Conservation (phyloP, 2,888 invertebrate species). For the Limenitis camilla region DNA sequence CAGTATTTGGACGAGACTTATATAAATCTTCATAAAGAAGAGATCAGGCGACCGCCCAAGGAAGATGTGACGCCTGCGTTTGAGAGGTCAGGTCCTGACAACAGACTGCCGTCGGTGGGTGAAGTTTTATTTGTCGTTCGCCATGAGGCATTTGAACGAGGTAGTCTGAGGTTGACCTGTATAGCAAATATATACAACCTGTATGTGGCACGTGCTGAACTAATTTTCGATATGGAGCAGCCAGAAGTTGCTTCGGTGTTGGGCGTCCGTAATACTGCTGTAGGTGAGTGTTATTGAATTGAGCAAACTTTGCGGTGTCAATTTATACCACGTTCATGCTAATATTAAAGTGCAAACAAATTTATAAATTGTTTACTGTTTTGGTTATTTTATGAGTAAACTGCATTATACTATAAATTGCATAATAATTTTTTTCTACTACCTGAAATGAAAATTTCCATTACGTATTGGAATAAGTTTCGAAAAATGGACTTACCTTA, state of each 20-base stretch:
- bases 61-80: conserved; percentile 50
- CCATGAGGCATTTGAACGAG: conserved; percentile 77
- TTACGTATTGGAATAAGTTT: no score
- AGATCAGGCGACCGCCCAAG: conserved; percentile 60
- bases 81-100: conserved; percentile 61
- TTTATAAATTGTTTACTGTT: conserved; percentile 1
- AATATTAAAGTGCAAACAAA: background rate
- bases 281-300: conserved; percentile 53
- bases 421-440: background rate
- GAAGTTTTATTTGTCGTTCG: conserved; percentile 77
- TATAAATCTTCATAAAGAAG: conserved; percentile 64
- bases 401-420: background rate
- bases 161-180: conserved; percentile 78
- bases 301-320: conserved; percentile 8
- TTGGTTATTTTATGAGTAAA: background rate
- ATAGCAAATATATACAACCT: conserved; percentile 80
- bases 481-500: no score
- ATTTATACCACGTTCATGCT: conserved; percentile 5
- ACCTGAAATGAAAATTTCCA: no score
- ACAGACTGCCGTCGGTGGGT: conserved; percentile 56
- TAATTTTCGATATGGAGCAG: conserved; percentile 81
- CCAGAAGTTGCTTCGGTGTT: conserved; percentile 84
- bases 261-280: conserved; percentile 78
- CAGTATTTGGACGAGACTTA: conserved; percentile 67
- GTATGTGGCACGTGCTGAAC: conserved; percentile 77